Base-by-base conservation (phyloP, 2,888 invertebrate species). In the Nasonia oneida region DNA sequence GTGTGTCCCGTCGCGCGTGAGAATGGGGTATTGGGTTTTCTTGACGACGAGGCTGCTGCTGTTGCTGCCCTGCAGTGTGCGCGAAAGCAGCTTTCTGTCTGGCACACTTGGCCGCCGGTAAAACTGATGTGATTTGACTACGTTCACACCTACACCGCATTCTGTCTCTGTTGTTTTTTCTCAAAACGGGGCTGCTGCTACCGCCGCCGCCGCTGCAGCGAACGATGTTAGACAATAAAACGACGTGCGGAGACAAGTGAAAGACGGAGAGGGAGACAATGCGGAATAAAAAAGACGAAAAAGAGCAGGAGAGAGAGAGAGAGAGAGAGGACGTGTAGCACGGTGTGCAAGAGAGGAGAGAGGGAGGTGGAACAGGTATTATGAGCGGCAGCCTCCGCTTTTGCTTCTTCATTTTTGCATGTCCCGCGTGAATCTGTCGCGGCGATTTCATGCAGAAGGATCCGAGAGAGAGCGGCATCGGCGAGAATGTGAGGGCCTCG, bases 111-210 rank as follows among this genome's bases (percentile, higher is more conserved):
- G 71, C 78, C 81, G 61, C 74, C 84, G 61, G 57, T 79, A 88
- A 88, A 89, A 88, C 89, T 90, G 91, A 92, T 91, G 91, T 90
- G 92, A 92, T 92, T 92, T 92, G 92, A 92, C 92, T 91, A 90
- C 89, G 90, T 92, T 92, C 92, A 90, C 92, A 92, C 91, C 92
- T 91, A 91, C 90, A 50, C 76, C 77, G 74, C 71, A 76, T 47
- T 74, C 77, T 75, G 53, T 70, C 80, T 82, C 79, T 14, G 12
- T 47, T 81, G 74, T 5, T 75, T 61, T 78, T 47, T 57, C 77
- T 37, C 47, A 47, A 73, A 76, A 71, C 67, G 33, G 47, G 71
- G 70, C 87, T 79, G 81, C 78, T 42, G 67, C 83, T 53, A 83
- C 76, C 76, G 81, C 84, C 39, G 50, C 73, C 79, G 86, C 76